These are phyloP conservation scores for Agrotis exclamationis DNA, from an alignment of 2,888 invertebrate species.

Conservation along the genomic window DNA sequence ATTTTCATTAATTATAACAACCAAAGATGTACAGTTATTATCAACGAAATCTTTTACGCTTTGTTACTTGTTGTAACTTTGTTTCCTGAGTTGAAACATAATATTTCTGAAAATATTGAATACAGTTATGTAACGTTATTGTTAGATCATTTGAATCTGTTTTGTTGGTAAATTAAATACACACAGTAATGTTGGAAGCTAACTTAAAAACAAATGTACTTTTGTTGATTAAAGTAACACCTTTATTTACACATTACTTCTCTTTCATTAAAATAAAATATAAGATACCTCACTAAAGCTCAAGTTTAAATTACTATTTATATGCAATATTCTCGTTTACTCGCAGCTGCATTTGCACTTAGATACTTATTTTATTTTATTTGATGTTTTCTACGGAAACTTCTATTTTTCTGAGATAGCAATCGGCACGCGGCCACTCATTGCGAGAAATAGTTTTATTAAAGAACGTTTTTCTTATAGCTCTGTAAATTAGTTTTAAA, in stretches of 20 bases:
- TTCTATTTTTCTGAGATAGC: constrained; percentile 41
- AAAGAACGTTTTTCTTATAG: constrained; percentile 20
- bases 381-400: constrained; percentile 42
- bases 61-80: constrained; percentile 28
- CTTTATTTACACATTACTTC: constrained; percentile 18
- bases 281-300: constrained; percentile 33
- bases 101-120: constrained; percentile 27
- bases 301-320: constrained; percentile 48
- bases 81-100: constrained; percentile 16
- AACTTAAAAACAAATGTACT: neutral
- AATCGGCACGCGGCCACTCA: constrained; percentile 19
- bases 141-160: neutral
- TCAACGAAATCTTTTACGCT: constrained; percentile 47
- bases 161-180: neutral
- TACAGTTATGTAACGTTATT: constrained; percentile 6
- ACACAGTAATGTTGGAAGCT: neutral
- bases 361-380: constrained; percentile 30
- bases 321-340: constrained; percentile 42
- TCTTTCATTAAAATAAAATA: constrained; percentile 45
- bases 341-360: constrained; percentile 42
- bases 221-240: constrained; percentile 20
- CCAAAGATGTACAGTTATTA: constrained; percentile 60
- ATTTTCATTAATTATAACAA: constrained; percentile 70
- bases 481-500: constrained; percentile 18
- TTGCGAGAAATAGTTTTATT: constrained; percentile 33